These are phyloP conservation scores for Leuctra nigra DNA, from an alignment of 2,888 invertebrate species.

Conservation along the genomic window DNA sequence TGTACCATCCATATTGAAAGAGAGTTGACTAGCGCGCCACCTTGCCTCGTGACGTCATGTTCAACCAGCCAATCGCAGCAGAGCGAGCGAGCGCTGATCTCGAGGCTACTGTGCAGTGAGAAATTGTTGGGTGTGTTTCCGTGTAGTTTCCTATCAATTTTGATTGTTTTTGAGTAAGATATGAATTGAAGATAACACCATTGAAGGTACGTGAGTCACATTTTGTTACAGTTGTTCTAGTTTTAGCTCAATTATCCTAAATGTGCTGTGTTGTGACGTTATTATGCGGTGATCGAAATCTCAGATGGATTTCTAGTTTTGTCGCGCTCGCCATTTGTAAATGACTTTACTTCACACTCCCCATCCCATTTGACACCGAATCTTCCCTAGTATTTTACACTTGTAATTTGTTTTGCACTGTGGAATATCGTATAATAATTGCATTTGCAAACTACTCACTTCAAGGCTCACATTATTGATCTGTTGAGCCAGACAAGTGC, in stretches of 20 bases:
- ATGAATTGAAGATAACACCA: slow-evolving; percentile 20
- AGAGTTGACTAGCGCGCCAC: too few species aligned
- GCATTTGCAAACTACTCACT: too few species aligned
- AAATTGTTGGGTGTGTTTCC: slow-evolving; percentile 25
- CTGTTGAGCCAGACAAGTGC: too few species aligned
- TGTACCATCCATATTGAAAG: too few species aligned
- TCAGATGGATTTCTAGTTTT: slow-evolving; percentile 16
- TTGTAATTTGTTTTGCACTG: too few species aligned
- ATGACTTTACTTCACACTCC: neutral
- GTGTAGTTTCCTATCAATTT: slow-evolving; percentile 15
- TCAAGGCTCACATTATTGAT: too few species aligned
- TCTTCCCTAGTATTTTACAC: too few species aligned
- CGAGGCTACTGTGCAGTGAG: neutral
- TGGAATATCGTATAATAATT: too few species aligned
- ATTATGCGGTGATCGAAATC: slow-evolving; percentile 12
- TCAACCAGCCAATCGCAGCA: neutral
- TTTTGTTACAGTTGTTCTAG: neutral
- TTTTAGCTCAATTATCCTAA: neutral
- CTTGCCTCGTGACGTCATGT: neutral
- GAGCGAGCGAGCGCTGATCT: neutral
- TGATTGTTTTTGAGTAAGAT: slow-evolving; percentile 23
- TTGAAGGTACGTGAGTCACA: slow-evolving; percentile 22
- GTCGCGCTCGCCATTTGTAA: slow-evolving; percentile 21
- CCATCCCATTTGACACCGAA: neutral
- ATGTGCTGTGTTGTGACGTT: neutral